These are phyloP conservation scores for Abrostola triplasia DNA, from an alignment of 2,888 invertebrate genomes.

Conservation along the genomic window DNA sequence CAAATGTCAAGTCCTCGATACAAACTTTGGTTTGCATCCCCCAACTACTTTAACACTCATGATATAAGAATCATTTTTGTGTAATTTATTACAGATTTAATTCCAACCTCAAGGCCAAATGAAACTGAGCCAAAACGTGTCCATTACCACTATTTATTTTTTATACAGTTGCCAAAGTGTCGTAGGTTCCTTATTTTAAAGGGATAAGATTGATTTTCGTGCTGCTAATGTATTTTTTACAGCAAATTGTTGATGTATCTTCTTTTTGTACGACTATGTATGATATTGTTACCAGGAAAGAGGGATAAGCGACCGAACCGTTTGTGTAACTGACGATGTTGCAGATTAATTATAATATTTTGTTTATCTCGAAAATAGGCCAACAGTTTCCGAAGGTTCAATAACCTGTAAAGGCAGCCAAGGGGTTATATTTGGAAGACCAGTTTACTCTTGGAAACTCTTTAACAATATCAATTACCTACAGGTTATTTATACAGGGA, in stretches of 20 bases:
- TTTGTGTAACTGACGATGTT: conserved; percentile 38
- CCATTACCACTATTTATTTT: conserved; percentile 57
- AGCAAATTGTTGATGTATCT: conserved; percentile 22
- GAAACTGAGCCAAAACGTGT: conserved; percentile 63
- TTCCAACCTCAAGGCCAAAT: conserved; percentile 57
- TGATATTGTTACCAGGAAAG: conserved; percentile 46
- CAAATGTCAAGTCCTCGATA: conserved; percentile 54
- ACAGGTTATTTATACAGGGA: too few relatives aligned
- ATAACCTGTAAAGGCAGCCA: too few relatives aligned
- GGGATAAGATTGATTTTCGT: conserved; percentile 18
- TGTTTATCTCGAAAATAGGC: neutral
- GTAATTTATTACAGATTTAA: conserved; percentile 36
- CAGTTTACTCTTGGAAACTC: too few relatives aligned
- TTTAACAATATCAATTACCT: too few relatives aligned
- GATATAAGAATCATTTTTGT: conserved; percentile 39
- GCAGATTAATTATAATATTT: conserved; percentile 34
- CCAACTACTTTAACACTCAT: conserved; percentile 19
- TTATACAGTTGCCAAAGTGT: conserved; percentile 22
- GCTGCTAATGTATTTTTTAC: neutral
- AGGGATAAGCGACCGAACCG: conserved; percentile 40
- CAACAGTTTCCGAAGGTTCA: too few relatives aligned
- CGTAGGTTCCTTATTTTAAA: conserved; percentile 25
- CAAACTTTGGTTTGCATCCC: conserved; percentile 23
- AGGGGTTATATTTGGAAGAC: too few relatives aligned
- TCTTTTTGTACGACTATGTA: conserved; percentile 51